Percentiles rank a stretch among this genome's conserved stretches.
These are phyloP conservation scores for Galagoides demidoff DNA, from an alignment of 2,797 vertebrate species.

Conservation along the genomic window DNA sequence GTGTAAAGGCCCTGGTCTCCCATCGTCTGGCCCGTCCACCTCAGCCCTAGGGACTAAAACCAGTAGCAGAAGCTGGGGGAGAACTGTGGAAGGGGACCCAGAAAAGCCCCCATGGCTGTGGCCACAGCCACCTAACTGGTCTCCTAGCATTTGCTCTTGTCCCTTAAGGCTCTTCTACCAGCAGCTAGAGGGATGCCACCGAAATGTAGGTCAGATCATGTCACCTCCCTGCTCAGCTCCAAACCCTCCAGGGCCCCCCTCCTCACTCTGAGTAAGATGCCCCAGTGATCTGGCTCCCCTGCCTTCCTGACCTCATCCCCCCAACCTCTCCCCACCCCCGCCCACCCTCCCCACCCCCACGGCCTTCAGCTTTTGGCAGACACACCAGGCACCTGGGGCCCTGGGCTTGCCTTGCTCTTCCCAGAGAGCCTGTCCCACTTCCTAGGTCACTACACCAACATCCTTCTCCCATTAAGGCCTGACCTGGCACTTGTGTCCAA, in stretches of 20 bases:
- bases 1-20: not conserved
- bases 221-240: not conserved
- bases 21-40: not conserved
- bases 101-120: not conserved
- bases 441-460: not conserved
- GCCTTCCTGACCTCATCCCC: not conserved
- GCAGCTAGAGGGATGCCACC: not conserved
- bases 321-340: not conserved
- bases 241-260: not conserved
- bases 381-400: not conserved
- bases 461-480: not conserved
- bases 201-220: not conserved
- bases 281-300: not conserved
- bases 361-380: not conserved
- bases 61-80: not conserved
- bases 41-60: not conserved
- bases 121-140: not conserved
- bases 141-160: not conserved
- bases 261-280: not conserved
- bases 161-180: not conserved
- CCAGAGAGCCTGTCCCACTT: not conserved
- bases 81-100: rapidly evolving
- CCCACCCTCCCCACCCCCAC: not conserved
- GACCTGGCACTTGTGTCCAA: too few relatives aligned
- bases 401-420: not conserved